Evolutionary conservation across 2,888 invertebrate genomes (phyloP).

Genomic region (Hypomecis atomaria): DNA sequence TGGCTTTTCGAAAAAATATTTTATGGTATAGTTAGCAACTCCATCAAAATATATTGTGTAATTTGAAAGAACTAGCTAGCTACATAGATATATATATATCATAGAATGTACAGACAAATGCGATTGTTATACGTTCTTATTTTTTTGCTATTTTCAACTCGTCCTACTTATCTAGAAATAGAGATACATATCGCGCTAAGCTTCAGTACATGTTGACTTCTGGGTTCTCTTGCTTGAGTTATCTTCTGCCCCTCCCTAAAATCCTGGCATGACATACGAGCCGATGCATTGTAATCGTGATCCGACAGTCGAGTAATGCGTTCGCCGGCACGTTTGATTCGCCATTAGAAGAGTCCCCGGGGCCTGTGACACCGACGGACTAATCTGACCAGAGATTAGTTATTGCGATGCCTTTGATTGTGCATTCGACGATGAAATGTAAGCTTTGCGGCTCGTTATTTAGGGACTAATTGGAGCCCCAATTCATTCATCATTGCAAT

Average conservation of each 20-base stretch:
- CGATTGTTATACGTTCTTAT: too few species aligned
- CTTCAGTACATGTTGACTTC: too few species aligned
- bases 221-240: too few species aligned
- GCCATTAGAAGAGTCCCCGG: slow-evolving; percentile 58
- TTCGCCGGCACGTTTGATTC: slow-evolving; percentile 71
- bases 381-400: slow-evolving; percentile 46
- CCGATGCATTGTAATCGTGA: slow-evolving; percentile 47
- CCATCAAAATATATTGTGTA: too few species aligned
- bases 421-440: slow-evolving; percentile 38
- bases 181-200: too few species aligned
- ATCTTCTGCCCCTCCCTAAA: neutral
- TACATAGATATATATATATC: too few species aligned
- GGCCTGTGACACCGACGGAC: slow-evolving; percentile 57
- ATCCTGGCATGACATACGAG: slow-evolving; percentile 11
- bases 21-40: too few species aligned
- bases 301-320: slow-evolving; percentile 71
- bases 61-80: too few species aligned
- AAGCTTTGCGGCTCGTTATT: slow-evolving; percentile 9
- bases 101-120: neutral
- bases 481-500: neutral
- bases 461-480: neutral
- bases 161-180: too few species aligned
- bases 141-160: too few species aligned
- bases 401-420: slow-evolving; percentile 39
- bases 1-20: too few species aligned